Percentiles rank a stretch among this genome's conserved stretches.
Conservation (phyloP, 2,888 invertebrate genomes). For the Dasysyrphus albostriatus region DNA sequence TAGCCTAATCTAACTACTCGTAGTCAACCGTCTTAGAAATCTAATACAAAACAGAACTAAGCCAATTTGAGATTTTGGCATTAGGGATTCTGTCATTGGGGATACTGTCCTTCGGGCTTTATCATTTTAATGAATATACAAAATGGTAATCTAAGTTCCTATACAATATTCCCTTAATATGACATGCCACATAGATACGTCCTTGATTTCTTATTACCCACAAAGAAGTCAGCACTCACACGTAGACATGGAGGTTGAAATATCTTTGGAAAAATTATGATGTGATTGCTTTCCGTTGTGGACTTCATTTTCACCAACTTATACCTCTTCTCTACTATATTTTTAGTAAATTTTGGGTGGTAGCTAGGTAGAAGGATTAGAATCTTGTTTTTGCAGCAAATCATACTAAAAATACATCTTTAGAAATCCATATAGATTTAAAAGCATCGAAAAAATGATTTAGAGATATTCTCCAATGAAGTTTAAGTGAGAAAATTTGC, state of each 20-base stretch:
- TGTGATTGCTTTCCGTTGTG: conserved; percentile 66
- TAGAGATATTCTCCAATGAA: conserved; percentile 70
- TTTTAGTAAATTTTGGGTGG: neutral
- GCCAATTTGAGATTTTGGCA: no score
- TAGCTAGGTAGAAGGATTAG: conserved; percentile 42
- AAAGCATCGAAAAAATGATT: conserved; percentile 67
- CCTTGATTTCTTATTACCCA: neutral
- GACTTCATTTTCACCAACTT: neutral
- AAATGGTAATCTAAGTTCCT: no score
- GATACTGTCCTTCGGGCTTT: no score
- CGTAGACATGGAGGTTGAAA: conserved; percentile 17
- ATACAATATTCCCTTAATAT: no score
- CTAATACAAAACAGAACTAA: no score
- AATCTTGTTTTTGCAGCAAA: conserved; percentile 40
- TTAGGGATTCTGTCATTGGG: no score
- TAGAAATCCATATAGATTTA: conserved; percentile 23
- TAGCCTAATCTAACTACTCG: no score
- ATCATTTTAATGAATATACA: no score
- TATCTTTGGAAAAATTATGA: conserved; percentile 70
- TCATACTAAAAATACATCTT: conserved; percentile 17
- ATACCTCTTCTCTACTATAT: neutral
- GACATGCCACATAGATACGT: neutral
- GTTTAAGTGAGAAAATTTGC: conserved; percentile 75
- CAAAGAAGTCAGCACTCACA: conserved; percentile 5
- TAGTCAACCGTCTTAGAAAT: no score